Evolutionary conservation across 2,888 invertebrate genomes (phyloP), one percentile per base, ranked within the genome.

Genomic region (Drosophila parthenogenetica): DNA sequence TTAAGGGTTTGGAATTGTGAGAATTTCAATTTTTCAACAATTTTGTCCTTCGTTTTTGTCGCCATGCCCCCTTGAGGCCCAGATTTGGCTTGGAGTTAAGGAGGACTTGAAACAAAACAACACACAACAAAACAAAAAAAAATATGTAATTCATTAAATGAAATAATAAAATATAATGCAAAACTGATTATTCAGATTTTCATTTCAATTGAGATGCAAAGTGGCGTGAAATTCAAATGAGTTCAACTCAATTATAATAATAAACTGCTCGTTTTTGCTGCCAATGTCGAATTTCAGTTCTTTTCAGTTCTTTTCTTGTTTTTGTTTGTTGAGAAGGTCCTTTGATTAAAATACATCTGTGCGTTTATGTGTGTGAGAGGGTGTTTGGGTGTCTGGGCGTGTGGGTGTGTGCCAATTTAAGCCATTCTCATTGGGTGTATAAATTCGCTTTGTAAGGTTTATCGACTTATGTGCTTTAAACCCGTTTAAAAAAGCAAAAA

Each of bases 231-330:
- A 81, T 81, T 77, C 60, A 79, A 80, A 80, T 81, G 77, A 53
- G 66, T 81, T 69, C 63, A 78, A 76, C 79, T 76, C 71, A 80
- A 80, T 80, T 80, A 79, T 79, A 71, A 78, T 78, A 81, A 78
- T 78, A 70, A 79, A 80, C 65, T 73, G 69, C 67, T 69, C 73
- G 61, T 54, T 77, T 67, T 64, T 49, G 49, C 57, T 68, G 60
- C 39, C 62, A 45, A 19, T 58, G 29, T 25, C 54, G 54, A 32
- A 65, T 22, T 37, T 49, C 13, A 35, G 35, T 13, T 35, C 13
- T 35, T 35, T 35, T 35, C 35, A 16, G 8, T 29, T 48, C 16
- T 29, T 29, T 14, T 5, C 11, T 19, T 49, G 17, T 19, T 49
- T 16, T 49, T 49, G 32, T 37, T 50, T 49, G 49, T n/a, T 35